Base-by-base conservation (phyloP, 2,797 vertebrate genomes). In the Leuciscus waleckii region DNA sequence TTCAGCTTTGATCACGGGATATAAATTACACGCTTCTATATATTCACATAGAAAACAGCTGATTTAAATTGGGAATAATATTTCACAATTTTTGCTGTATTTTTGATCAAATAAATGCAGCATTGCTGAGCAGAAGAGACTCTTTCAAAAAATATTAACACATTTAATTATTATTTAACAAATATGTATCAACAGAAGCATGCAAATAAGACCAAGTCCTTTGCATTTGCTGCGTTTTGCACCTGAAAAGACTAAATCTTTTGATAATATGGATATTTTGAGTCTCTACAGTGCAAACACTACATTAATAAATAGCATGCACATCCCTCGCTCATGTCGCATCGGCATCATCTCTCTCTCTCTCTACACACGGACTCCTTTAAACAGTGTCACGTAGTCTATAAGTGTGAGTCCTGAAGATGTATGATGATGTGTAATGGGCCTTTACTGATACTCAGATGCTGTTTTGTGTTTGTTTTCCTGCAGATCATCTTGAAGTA, bases 401-500 rank as follows among this genome's bases (percentile, higher is more conserved):
- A 0, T 61, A 23, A 13, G 29, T 29, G 26, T 26, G 67, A 68
- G 32, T 19, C 23, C 29, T 49, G 14, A 3, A 69, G 63, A 35
- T 17, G 21, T 3, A 82, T 10, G 2, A 7, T 68, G 43, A 17
- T 17, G 13, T 46, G 3, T 23, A 17, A 23, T 14, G 23, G 0
- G 14, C n/a, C 63, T 6, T 32, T 4, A 23, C 74, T 84, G 69
- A 84, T 10, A 5, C 4, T 26, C 17, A 1, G 23, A 8, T 63
- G 65, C 41, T 71, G 54, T 80, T 73, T 13, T 79, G 39, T 79
- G 35, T 54, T 37, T 79, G 39, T 69, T n/a, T 73, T 2, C 26
- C 43, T 91, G 95, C 97, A 99, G 98, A 99, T 99, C 95, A 98
- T 99, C 95, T 97, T 99, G 97, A 99, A 99, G 96, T 99, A 97